Evolutionary conservation across 2,113 vertebrate genomes (phyloP).

Genomic region (Butastur rufipennis): DNA sequence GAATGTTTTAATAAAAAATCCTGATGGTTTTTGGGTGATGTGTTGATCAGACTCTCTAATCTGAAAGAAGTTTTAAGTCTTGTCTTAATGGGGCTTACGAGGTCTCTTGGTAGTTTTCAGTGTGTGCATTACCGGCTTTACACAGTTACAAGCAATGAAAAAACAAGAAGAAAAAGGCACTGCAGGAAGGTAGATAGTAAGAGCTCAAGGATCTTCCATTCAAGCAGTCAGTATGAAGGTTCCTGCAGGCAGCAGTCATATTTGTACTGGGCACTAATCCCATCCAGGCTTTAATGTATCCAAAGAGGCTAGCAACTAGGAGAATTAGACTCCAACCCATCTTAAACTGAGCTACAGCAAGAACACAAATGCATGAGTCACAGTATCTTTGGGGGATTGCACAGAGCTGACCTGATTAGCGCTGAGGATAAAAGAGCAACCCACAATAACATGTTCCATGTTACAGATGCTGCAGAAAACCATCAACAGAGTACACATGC

Average conservation of each 20-base stretch:
- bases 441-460: rapidly evolving
- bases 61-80: not conserved
- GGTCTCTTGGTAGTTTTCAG: not conserved
- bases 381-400: not conserved
- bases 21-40: not conserved
- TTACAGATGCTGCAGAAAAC: not conserved
- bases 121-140: not conserved
- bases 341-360: not conserved
- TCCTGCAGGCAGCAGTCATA: not conserved
- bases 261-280: not conserved
- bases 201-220: not conserved
- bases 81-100: not conserved
- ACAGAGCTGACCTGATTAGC: not conserved
- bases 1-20: not conserved
- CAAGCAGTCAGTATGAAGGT: not conserved
- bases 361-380: not conserved
- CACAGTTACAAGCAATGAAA: not conserved
- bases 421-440: not conserved
- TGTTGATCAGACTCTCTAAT: not conserved
- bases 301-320: not conserved
- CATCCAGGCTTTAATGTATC: not conserved
- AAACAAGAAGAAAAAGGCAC: not conserved
- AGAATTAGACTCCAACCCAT: not conserved
- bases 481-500: not conserved
- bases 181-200: not conserved